Evolutionary conservation across 2,113 vertebrate genomes (phyloP).

Genomic region (Illadopsis cleaveri): DNA sequence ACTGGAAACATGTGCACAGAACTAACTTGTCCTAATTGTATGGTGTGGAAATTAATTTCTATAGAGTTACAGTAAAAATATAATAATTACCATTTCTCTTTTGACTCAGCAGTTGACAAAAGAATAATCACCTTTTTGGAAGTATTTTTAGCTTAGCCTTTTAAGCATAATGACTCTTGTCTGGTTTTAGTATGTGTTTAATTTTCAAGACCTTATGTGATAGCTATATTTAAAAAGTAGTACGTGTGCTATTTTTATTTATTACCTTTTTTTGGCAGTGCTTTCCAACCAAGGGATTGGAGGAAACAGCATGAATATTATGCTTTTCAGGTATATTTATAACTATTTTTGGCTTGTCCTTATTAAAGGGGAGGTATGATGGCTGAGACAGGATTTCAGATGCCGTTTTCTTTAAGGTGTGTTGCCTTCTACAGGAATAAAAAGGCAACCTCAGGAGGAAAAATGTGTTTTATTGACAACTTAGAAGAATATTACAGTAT

Average conservation of each 20-base stretch:
- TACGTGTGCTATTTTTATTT: neutral
- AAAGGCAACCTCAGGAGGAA: neutral
- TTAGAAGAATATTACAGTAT: neutral
- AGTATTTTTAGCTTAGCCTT: conserved; percentile 1
- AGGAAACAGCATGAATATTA: neutral
- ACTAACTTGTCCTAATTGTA: conserved; percentile 15
- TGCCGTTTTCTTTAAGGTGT: neutral
- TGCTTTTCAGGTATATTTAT: neutral
- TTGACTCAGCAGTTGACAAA: neutral
- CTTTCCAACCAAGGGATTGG: neutral
- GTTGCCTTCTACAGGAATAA: neutral
- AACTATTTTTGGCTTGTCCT: neutral
- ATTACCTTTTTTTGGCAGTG: neutral
- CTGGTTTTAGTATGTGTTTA: neutral
- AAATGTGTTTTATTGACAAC: neutral
- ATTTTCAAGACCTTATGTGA: neutral
- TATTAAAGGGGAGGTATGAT: neutral
- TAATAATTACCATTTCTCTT: neutral
- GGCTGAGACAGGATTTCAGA: neutral
- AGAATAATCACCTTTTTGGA: neutral
- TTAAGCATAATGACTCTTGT: neutral
- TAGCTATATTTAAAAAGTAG: neutral
- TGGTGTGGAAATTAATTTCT: conserved; percentile 23
- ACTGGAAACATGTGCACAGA: conserved; percentile 23
- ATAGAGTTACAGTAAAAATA: neutral